Conservation (phyloP, 2,113 vertebrate species). For the Picathartes gymnocephalus region DNA sequence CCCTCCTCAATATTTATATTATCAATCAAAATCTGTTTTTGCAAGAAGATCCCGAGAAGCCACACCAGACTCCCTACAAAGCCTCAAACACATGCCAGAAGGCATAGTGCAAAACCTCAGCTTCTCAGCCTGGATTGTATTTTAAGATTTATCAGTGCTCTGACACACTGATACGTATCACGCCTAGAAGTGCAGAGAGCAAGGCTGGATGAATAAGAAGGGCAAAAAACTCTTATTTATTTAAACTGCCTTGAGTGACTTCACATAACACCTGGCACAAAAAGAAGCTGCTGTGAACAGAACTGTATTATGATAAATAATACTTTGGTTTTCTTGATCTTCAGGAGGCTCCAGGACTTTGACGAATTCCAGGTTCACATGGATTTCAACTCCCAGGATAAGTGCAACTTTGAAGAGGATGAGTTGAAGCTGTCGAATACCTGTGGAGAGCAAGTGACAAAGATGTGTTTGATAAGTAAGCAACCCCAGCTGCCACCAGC, state of each 20-base stretch:
- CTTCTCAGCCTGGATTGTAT: not conserved
- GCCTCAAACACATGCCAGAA: not conserved
- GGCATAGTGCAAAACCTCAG: not conserved
- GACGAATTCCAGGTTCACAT: slow-evolving; percentile 92
- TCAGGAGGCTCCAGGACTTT: slow-evolving; percentile 91
- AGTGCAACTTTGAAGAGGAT: slow-evolving; percentile 94
- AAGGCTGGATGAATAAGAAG: not conserved
- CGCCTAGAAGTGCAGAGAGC: accelerated
- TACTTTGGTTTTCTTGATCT: slow-evolving; percentile 94
- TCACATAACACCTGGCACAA: not conserved
- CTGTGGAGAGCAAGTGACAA: slow-evolving; percentile 58
- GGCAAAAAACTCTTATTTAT: not conserved
- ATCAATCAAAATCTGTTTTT: slow-evolving; percentile 15
- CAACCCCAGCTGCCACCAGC: not conserved
- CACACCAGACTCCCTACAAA: slow-evolving; percentile 7
- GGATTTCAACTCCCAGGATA: slow-evolving; percentile 92
- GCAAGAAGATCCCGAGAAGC: not conserved
- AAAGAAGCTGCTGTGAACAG: not conserved
- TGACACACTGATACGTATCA: not conserved
- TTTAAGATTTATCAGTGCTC: not conserved
- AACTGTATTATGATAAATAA: not conserved
- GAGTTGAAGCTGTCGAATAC: slow-evolving; percentile 94
- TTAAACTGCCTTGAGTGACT: not conserved
- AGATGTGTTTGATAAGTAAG: not conserved
- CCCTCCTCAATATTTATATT: slow-evolving; percentile 18